Base-by-base conservation (phyloP, 1,140 invertebrate genomes). In the Apolygus lucorum region DNA sequence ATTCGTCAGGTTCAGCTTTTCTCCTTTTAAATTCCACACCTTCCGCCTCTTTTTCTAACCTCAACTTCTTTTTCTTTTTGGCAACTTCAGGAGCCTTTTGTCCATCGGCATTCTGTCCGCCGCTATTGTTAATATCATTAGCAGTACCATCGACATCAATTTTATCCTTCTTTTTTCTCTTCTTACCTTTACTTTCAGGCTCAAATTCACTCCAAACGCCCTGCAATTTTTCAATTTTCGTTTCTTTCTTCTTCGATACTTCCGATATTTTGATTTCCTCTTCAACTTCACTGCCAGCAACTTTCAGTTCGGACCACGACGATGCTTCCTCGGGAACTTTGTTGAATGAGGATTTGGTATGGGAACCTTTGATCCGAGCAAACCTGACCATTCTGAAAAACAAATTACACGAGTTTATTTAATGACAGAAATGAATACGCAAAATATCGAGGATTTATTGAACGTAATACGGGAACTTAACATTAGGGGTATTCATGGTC, bases 281-380 rank as follows among this genome's bases (percentile, higher is more conserved):
- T 65, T 68, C 52, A 24, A 62, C 22, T 73, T 69, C 22, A 66
- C 49, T 71, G 65, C 70, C 74, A 49, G 22, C 22, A 13, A 64
- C 52, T 76, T 87, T 86, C 85, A 90, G 86, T 69, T 86, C 78
- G 59, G 82, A 79, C 89, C 89, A 91, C 76, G 88, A 84, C 34
- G 88, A 90, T 59, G 86, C 79, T 69, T 87, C 83, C 78, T 88
- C 84, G 1, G 86, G 85, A 25, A 84, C 71, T 73, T 82, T 83
- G 76, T 87, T 83, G 75, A 90, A 90, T 11, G 87, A 89, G 0
- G 87, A 79, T 79, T 90, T 90, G 22, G 22, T 17, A 63, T 63
- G 62, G 0, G 88, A 88, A 24, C 88, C 88, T 76, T 84, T 86
- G 0, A 87, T 84, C 78, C 89, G 79, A 64, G 88, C 86, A 82